Evolutionary conservation across 2,797 vertebrate species (phyloP), one percentile per base, ranked within the genome.

Genomic region (Mormyrus proboscirostris): DNA sequence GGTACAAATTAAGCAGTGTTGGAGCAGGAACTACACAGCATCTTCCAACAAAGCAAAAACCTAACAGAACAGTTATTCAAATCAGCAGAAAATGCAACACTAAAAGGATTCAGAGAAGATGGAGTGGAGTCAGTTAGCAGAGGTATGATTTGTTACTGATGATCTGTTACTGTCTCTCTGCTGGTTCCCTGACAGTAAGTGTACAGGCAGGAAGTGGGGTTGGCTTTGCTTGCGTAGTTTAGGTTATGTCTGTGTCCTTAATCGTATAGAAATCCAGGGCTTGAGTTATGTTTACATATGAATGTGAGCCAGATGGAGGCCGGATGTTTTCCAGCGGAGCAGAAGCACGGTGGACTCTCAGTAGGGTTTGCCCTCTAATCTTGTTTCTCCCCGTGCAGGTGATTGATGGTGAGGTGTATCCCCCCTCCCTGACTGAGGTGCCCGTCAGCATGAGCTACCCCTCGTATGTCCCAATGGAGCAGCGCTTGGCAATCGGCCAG

Each of bases 381-480:
- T 38, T 16, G 25, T 51, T 38, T 29, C 16, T n/a, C 29, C 90
- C 85, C 38, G 89, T 25, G 88, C 91, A 98, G 98, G 89, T 97
- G 91, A 91, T 98, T 89, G 88, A 96, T 0, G 98, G 97, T n/a
- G 98, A 99, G 90, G 89, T 97, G 91, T 99, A 97, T 89, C 98
- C 97, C 0, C 98, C 98, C 0, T 90, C 47, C 0, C 95, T 97
- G n/a, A 88, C 92, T 0, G 94, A 98, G 0, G 95, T 93, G 0
- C 94, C 94, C 0, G 95, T 98, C 7, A 90, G 96, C 94, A 99
- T 99, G 98, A 94, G 93, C 16, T 99, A 99, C 91, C 97, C 98
- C 0, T 0, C 90, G 0, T 50, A 44, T 0, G 0, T 95, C 0
- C 95, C 96, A 0, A 86, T 19, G 0, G 91, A 92, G 85, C 93